These are phyloP conservation scores for Neosilurus hyrtlii DNA, from an alignment of 2,797 vertebrate species.

Conservation along the genomic window DNA sequence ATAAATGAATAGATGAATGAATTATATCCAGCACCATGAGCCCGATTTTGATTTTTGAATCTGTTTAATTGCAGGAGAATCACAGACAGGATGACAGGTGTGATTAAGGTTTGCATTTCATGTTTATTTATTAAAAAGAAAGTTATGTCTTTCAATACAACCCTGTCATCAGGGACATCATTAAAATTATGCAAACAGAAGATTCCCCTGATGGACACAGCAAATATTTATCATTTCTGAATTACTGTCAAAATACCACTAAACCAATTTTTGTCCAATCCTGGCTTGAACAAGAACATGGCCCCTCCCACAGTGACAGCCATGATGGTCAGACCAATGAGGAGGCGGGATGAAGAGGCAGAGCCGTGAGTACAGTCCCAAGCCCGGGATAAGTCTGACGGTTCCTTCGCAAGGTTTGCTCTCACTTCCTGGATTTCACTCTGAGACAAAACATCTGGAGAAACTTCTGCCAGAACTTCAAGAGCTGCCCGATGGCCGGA, in stretches of 20 bases:
- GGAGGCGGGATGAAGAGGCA: conserved; percentile 1
- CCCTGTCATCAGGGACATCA: background rate
- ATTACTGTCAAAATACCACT: conserved; percentile 37
- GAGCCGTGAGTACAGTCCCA: conserved; percentile 9
- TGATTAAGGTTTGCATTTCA: background rate
- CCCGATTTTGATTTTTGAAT: background rate
- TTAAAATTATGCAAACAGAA: background rate
- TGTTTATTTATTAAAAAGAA: conserved; percentile 18
- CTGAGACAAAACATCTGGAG: conserved; percentile 58
- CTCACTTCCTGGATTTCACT: conserved; percentile 58
- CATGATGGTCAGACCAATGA: conserved; percentile 45
- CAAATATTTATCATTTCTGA: background rate
- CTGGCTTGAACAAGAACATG: conserved; percentile 52
- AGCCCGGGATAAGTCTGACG: background rate
- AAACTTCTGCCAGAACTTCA: conserved; percentile 68
- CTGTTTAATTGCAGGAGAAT: background rate
- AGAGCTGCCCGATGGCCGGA: conserved; percentile 70
- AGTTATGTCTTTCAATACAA: background rate
- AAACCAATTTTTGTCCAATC: conserved; percentile 36
- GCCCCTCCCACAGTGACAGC: conserved; percentile 50
- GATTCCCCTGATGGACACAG: background rate
- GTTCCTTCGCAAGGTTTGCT: conserved; percentile 9
- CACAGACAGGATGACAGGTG: background rate
- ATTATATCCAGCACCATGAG: background rate
- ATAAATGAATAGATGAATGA: too few relatives aligned